phyloP scores from a whole-genome alignment of 2,888 invertebrate genomes.

The Nomada hirtipes region DNA sequence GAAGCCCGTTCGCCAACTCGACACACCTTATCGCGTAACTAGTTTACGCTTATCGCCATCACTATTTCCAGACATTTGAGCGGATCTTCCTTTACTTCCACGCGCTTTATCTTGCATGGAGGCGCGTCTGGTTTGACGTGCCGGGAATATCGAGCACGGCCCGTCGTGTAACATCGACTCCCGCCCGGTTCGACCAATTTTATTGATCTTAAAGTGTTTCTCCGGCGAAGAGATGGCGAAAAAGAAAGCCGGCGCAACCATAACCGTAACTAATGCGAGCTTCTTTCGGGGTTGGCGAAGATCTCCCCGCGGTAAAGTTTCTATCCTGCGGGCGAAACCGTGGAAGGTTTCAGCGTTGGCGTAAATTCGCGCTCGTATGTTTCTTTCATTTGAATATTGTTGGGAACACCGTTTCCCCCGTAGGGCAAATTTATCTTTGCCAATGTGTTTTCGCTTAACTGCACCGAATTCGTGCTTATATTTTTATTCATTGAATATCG shows the following conservation, averaged over 20 bases:
- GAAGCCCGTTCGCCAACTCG: not conserved
- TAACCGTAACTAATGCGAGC: conserved; percentile 68
- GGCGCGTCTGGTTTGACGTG: conserved; percentile 42
- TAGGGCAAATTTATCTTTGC: conserved; percentile 47
- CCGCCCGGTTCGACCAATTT: conserved; percentile 63
- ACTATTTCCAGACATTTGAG: conserved; percentile 48
- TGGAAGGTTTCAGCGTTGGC: conserved; percentile 56
- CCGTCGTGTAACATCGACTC: conserved; percentile 50
- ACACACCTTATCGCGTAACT: not conserved
- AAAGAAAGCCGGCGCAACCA: conserved; percentile 42
- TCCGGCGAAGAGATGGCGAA: conserved; percentile 23
- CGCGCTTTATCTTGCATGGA: conserved; percentile 43
- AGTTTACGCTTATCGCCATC: conserved; percentile 45
- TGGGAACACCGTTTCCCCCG: conserved; percentile 33
- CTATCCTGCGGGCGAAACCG: conserved; percentile 43
- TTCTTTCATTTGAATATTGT: conserved; percentile 70
- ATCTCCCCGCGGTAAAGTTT: conserved; percentile 60
- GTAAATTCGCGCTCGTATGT: conserved; percentile 66
- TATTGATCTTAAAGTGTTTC: conserved; percentile 65
- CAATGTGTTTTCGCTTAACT: conserved; percentile 23
- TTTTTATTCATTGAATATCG: too few relatives aligned
- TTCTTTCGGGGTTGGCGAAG: conserved; percentile 43
- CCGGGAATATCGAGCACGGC: conserved; percentile 58
- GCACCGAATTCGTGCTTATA: conserved; percentile 32
- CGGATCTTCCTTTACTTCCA: conserved; percentile 23